Base-by-base conservation (phyloP, 1,140 invertebrate genomes). In the Muscidifurax raptorellus region DNA sequence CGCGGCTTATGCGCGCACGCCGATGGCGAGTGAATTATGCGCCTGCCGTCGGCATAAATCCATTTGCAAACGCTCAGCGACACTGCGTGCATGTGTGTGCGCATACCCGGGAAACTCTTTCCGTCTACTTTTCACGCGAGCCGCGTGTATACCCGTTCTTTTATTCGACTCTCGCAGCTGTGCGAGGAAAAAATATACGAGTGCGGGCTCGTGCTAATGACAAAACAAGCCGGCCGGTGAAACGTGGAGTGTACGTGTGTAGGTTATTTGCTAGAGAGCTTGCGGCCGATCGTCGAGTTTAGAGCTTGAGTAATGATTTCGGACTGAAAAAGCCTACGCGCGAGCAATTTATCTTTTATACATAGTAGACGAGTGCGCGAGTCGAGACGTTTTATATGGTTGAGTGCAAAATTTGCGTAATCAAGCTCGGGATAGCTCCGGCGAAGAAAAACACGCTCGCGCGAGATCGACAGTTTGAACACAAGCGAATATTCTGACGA, bases 11-110 rank as follows among this genome's bases (percentile, higher is more conserved):
- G 83, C 85, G 83, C 86, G 87, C 87, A 87, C 86, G 86, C 87
- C 83, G 67, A 86, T 85, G 77, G 74, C 36, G 75, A 84, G 84
- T 88, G 86, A 89, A 86, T 89, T 89, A 89, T 87, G 84, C 87
- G 82, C 84, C 52, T 76, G 66, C 18, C 10, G 9, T 27, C 79
- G 66, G 83, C 85, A 89, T 89, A 90, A 89, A 89, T 89, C 84
- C 85, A 87, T 86, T 88, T 87, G 77, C 84, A 77, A 89, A 59
- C 86, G 67, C 84, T 88, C 87, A 84, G 83, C 30, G 71, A 28
- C 47, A 64, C 27, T 10, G 10, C 25, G 66, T 10, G 12, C 13
- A 27, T 27, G 64, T 27, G 64, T 18, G 52, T 59, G 36, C n/a
- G 22, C 6, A 9, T 2, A n/a, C 22, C 52, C 22, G 25, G 66